phyloP scores from a whole-genome alignment of 2,888 invertebrate genomes.

The Penaeus monodon region DNA sequence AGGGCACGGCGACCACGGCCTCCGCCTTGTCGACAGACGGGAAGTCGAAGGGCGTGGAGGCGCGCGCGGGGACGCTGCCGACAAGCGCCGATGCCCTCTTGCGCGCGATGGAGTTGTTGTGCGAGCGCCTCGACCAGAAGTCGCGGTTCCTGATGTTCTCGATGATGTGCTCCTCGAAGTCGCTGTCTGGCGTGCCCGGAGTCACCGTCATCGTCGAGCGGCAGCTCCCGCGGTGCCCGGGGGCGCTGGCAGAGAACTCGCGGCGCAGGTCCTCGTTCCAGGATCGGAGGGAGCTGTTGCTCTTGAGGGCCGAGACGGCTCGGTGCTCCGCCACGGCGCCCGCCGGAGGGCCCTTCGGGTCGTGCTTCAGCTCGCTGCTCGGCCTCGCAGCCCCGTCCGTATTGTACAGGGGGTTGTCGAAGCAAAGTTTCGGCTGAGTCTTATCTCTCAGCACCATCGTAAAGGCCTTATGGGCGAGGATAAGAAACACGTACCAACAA shows the following conservation, averaged over 20 bases:
- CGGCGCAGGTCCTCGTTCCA: neutral
- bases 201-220: neutral
- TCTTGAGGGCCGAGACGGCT: constrained; percentile 19
- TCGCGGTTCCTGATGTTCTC: constrained; percentile 42
- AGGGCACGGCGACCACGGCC: neutral
- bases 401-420: constrained; percentile 41
- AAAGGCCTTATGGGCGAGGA: neutral
- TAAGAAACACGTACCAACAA: neutral
- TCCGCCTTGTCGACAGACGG: neutral
- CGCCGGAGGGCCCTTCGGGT: neutral
- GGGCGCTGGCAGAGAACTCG: neutral
- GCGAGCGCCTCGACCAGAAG: constrained; percentile 40
- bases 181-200: constrained; percentile 23
- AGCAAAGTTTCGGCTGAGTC: constrained; percentile 26
- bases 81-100: neutral
- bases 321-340: neutral
- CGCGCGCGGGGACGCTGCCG: neutral
- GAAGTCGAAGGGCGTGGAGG: neutral
- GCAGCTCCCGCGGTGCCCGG: constrained; percentile 4
- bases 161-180: constrained; percentile 51
- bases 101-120: constrained; percentile 19
- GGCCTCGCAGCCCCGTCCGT: neutral
- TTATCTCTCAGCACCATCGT: constrained; percentile 27
- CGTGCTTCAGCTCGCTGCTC: neutral
- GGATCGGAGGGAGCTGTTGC: neutral